phyloP scores from a whole-genome alignment of 2,113 vertebrate species.

The Aegypius monachus region DNA sequence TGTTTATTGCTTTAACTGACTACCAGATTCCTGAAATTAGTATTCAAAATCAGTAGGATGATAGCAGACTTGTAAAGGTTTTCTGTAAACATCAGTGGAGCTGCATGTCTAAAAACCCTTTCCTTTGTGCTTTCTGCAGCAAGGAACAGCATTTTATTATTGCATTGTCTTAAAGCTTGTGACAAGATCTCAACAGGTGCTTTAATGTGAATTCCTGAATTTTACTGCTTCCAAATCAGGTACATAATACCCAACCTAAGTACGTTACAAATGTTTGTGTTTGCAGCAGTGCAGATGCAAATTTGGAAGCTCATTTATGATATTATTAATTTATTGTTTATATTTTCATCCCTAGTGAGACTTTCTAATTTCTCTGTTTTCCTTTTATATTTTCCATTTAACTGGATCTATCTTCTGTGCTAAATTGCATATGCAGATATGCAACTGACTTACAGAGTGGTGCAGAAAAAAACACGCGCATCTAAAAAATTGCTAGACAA shows the following conservation, averaged over 20 bases:
- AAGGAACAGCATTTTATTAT: background rate
- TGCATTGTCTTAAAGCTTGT: background rate
- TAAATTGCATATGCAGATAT: background rate
- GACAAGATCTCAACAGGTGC: background rate
- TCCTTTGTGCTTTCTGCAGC: background rate
- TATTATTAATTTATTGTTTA: background rate
- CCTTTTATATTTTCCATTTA: background rate
- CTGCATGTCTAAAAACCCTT: background rate
- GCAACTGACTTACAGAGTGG: background rate
- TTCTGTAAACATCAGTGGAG: background rate
- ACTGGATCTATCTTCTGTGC: background rate
- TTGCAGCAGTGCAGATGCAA: background rate
- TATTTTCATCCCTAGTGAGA: background rate
- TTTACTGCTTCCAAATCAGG: background rate
- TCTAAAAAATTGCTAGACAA: background rate
- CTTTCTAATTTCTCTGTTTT: background rate
- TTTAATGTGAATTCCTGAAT: background rate
- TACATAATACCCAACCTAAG: background rate
- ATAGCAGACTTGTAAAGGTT: background rate
- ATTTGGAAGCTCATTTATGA: background rate
- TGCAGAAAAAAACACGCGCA: background rate
- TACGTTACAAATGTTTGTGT: background rate
- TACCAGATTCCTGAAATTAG: background rate
- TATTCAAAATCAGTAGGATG: background rate
- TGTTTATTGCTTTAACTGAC: background rate